Evolutionary conservation across 2,113 vertebrate genomes (phyloP).

Genomic region (Brachirus orientalis): DNA sequence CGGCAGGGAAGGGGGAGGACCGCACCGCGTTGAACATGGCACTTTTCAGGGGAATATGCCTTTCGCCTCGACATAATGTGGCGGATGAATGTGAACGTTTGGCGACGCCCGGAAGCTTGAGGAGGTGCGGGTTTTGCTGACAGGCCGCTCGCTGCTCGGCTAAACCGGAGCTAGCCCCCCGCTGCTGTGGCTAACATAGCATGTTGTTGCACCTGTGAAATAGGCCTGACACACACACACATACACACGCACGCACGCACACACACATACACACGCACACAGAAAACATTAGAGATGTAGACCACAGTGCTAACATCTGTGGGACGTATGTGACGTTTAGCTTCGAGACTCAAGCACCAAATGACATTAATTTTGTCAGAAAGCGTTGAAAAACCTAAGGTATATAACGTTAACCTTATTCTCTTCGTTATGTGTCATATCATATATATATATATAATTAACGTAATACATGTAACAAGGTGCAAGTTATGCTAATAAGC

Average conservation of each 20-base stretch:
- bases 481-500: slow-evolving; percentile 43
- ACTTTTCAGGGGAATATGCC: slow-evolving; percentile 62
- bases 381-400: neutral
- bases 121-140: slow-evolving; percentile 72
- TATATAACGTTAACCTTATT: slow-evolving; percentile 28
- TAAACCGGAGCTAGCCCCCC: slow-evolving; percentile 72
- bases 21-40: slow-evolving; percentile 70
- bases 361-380: neutral
- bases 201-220: slow-evolving; percentile 77
- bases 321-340: slow-evolving; percentile 1
- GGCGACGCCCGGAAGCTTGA: slow-evolving; percentile 66
- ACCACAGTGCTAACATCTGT: too few species aligned
- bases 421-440: slow-evolving; percentile 1
- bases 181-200: slow-evolving; percentile 73
- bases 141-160: slow-evolving; percentile 59
- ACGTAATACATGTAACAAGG: slow-evolving; percentile 19
- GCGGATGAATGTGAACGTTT: slow-evolving; percentile 52
- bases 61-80: slow-evolving; percentile 44
- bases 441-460: slow-evolving; percentile 11
- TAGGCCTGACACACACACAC: slow-evolving; percentile 58
- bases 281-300: too few species aligned
- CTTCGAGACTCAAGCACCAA: neutral
- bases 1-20: slow-evolving; percentile 68
- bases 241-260: slow-evolving; percentile 1
- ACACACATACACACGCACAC: slow-evolving; percentile 14